Base-by-base conservation (phyloP, 2,113 vertebrate genomes). In the Ptilorrhoa leucosticta region DNA sequence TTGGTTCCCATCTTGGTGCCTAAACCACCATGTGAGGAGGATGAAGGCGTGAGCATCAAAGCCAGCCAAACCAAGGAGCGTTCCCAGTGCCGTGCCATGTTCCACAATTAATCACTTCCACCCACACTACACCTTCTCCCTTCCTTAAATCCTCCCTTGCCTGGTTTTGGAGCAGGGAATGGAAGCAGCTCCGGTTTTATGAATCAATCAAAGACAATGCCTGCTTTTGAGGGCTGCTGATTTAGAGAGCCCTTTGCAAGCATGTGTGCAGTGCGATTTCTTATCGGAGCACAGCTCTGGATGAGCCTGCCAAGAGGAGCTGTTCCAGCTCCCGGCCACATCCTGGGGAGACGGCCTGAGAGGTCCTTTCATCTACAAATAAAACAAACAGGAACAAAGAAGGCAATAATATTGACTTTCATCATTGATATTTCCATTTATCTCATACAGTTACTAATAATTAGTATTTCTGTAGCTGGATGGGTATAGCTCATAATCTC, bases 381-480 rank as follows among this genome's bases (percentile, higher is more conserved):
- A 97, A 96, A 97, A 93, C 93, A 95, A 96, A 94, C 94, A 95
- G 93, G 97, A 97, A 96, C 56, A 56, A 94, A 96, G 95, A 35
- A 80, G 93, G 93, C 96, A 92, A 92, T 96, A 93, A 95, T 94
- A 97, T 94, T 96, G 97, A 96, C 47, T 82, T 88, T 92, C 93
- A 84, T 96, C 97, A 93, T 82, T 95, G 97, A 94, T 97, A 97
- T 91, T 96, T 94, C 93, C 90, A 96, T 97, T 93, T 86, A 93
- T 89, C 89, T 92, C 83, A 18, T 70, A 78, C 54, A 78, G 84
- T 87, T 87, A 39, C 92, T 93, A 93, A 95, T 97, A 97, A 97
- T 98, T 97, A 98, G 97, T 90, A 79, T 73, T 95, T 97, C 96
- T 94, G 50, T 88, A 83, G 77, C 31, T 57, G 80, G 79, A 42